Evolutionary conservation across 2,888 invertebrate genomes (phyloP).

Genomic region (Caenorhabditis sp.): DNA sequence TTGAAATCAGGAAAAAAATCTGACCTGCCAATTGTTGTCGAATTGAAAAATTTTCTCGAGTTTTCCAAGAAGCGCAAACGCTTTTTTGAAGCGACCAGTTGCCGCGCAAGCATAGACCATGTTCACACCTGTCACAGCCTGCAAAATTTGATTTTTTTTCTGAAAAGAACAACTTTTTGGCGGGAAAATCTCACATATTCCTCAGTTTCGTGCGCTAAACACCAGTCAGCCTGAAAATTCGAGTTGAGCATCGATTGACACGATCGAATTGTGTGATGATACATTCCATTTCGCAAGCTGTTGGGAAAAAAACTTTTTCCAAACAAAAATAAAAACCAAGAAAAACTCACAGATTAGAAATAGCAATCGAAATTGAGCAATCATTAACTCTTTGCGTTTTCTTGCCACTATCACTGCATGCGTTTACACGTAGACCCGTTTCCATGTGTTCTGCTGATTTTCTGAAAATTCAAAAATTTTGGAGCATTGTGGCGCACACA

Average conservation of each 20-base stretch:
- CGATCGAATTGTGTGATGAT: conserved; percentile 4
- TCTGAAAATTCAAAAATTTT: not conserved
- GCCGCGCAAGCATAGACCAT: conserved; percentile 22
- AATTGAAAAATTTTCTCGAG: conserved; percentile 9
- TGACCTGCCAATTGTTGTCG: conserved; percentile 24
- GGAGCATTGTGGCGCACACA: no score
- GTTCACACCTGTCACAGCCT: conserved; percentile 38
- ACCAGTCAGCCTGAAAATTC: conserved; percentile 3
- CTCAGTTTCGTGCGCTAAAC: conserved; percentile 33
- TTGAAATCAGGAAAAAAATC: not conserved
- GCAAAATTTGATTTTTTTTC: not conserved
- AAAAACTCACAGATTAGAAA: conserved; percentile 27
- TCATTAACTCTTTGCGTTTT: conserved; percentile 9
- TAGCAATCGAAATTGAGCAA: conserved; percentile 1
- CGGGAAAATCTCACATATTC: conserved; percentile 11
- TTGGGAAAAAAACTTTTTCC: no score
- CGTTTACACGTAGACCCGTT: conserved; percentile 2
- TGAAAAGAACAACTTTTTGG: not conserved
- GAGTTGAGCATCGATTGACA: not conserved
- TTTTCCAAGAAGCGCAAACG: conserved; percentile 4
- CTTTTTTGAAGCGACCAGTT: conserved; percentile 21
- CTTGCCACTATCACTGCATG: conserved; percentile 7
- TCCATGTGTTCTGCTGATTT: conserved; percentile 1
- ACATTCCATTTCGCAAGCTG: conserved; percentile 30
- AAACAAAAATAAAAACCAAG: no score